Evolutionary conservation across 1,140 invertebrate species (phyloP).

Genomic region (Chionoecetes opilio): DNA sequence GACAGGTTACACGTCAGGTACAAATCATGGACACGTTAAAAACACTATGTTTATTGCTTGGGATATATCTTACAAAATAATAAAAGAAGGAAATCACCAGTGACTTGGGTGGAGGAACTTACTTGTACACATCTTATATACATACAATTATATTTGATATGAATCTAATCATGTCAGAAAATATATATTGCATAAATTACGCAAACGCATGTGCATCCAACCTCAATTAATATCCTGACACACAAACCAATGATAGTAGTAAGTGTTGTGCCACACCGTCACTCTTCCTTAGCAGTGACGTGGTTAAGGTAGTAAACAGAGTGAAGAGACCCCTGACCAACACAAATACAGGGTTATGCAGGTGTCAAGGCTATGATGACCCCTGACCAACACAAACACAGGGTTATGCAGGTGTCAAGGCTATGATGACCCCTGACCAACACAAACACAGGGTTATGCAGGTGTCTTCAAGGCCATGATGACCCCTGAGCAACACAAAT

Average conservation of each 20-base stretch:
- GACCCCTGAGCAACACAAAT: too few relatives aligned
- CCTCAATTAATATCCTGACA: background rate
- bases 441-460: background rate
- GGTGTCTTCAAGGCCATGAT: background rate
- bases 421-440: too few relatives aligned
- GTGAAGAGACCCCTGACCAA: background rate
- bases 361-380: too few relatives aligned
- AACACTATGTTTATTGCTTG: slow-evolving; percentile 30
- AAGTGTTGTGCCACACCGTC: background rate
- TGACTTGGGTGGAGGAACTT: background rate
- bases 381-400: background rate
- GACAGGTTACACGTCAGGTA: background rate
- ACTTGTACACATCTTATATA: background rate
- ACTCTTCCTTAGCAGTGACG: background rate
- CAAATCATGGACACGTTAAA: background rate
- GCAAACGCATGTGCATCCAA: background rate
- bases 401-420: background rate
- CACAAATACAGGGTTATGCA: background rate
- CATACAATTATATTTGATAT: background rate
- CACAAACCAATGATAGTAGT: background rate
- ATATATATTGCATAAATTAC: slow-evolving; percentile 22
- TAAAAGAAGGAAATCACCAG: slow-evolving; percentile 19
- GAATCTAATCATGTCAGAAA: slow-evolving; percentile 25
- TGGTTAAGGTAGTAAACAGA: background rate
- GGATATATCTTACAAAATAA: background rate